A percentile compares a stretch with the other conserved stretches of the same genome.
phyloP scores from a whole-genome alignment of 2,113 vertebrate genomes.

The Thryonomys swinderianus region DNA sequence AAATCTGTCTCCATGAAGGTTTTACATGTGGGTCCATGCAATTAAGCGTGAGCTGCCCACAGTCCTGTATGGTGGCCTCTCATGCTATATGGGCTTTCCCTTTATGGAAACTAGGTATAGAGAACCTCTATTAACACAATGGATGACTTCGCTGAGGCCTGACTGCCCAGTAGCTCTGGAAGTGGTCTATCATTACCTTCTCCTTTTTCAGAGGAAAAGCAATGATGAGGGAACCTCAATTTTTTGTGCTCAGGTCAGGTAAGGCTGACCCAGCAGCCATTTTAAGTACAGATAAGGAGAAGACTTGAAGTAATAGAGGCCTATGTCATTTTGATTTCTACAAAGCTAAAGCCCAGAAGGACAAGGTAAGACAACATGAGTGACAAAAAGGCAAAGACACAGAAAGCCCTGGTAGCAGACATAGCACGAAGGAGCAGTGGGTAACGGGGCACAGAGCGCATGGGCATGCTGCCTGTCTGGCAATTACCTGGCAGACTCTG shows the following conservation, averaged over 20 bases:
- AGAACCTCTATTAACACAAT: not conserved
- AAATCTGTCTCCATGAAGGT: not conserved
- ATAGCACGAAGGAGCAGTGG: not conserved
- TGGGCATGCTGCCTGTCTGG: slow-evolving; percentile 69
- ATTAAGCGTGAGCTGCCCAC: not conserved
- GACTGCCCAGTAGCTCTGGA: not conserved
- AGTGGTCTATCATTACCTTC: not conserved
- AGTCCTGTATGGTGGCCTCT: not conserved
- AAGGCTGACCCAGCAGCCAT: not conserved
- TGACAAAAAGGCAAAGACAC: not conserved
- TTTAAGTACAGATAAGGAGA: not conserved
- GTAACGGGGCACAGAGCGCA: not conserved
- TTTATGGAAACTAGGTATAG: not conserved
- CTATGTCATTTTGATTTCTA: not conserved
- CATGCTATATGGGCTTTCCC: not conserved
- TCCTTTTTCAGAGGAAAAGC: not conserved
- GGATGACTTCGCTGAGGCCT: not conserved
- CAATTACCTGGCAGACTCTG: slow-evolving; percentile 91
- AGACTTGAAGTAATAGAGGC: not conserved
- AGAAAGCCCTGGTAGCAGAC: not conserved
- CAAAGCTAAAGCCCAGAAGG: slow-evolving; percentile 42
- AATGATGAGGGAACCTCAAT: not conserved
- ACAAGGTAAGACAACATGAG: slow-evolving; percentile 23
- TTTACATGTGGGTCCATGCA: not conserved
- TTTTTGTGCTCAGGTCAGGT: not conserved